Evolutionary conservation across 2,797 vertebrate species (phyloP), one percentile per base, ranked within the genome.

Genomic region (Rhincodon typus): DNA sequence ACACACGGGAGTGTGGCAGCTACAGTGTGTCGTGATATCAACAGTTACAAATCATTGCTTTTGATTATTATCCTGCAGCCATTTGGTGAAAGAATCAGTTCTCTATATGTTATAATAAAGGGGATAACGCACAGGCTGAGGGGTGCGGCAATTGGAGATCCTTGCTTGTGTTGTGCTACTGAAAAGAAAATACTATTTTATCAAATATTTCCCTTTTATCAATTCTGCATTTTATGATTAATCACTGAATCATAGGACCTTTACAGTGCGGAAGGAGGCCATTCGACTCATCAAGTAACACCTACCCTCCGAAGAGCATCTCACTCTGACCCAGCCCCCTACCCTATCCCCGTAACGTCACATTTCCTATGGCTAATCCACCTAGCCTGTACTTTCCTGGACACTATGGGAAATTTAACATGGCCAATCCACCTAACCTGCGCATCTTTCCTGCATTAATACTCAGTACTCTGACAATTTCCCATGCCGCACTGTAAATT

Each of bases 1-100:
- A 93, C 66, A 93, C 90, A 69, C 90, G 23, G 66, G 66, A 42
- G 66, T 42, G 90, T 93, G 90, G n/a, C 38, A 69, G 67, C n/a
- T 25, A 23, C 7, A 25, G 23, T 62, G 69, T 93, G 66, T 69
- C 10, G 13, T 67, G 30, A 38, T 10, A 23, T 7, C 66, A 42
- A 27, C 21, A 10, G 21, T 42, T 93, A 12, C 62, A 93, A 93
- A 93, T 69, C 90, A 69, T 67, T 93, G 90, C 21, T 69, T 93
- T 42, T 69, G 90, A 93, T 67, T 69, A 23, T 93, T 93, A 67
- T 93, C 66, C 66, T 69, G 34, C 12, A 93, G 66, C 62, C n/a
- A 66, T 34, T 91, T 91, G 62, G 42, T 93, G 62, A 34, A 90
- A 34, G 87, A 90, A 62, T 90, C 21, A 15, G 62, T 12, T 10